Base-by-base conservation (phyloP, 2,888 invertebrate species). In the Macaria liturata region DNA sequence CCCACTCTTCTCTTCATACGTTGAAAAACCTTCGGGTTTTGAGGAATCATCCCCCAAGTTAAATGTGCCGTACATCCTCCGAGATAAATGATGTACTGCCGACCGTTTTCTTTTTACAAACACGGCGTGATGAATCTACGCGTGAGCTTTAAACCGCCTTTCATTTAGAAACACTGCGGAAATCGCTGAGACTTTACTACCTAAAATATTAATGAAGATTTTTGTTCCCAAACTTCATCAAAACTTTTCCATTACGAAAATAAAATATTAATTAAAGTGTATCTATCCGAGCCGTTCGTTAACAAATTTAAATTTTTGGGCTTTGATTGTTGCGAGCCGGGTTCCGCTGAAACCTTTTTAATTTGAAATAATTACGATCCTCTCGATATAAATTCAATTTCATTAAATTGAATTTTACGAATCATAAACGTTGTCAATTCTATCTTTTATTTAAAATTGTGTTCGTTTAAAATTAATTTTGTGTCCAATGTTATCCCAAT, bases 1-100 rank as follows among this genome's bases (percentile, higher is more conserved):
- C 78, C 79, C 80, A 81, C 82, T 80, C 81, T 80, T 77, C 80
- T 76, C 80, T 80, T 76, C 81, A 82, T 82, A 76, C 81, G 79
- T 76, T 83, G 81, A 81, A 84, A 84, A 84, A 84, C 75, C 75
- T 76, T 81, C 73, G 76, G 76, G 81, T 76, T 76, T 82, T 80
- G 71, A 75, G 70, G 70, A 74, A 75, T 72, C 70, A 70, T 68
- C 69, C 70, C 56, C 63, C 55, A 67, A 71, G 72, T 71, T 71
- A 70, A 76, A 72, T 74, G 70, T 68, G 67, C 70, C 70, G 68
- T 64, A 66, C 62, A 69, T 70, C 70, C 67, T 63, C 64, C n/a
- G 59, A 68, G 67, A 68, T 68, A 68, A 68, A 68, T 66, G 64
- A 64, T 66, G 59, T 68, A 68, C 64, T 65, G 59, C 62, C 64